Percentiles rank a stretch among this genome's conserved stretches.
These are phyloP conservation scores for Potamarius usumacintae DNA, from an alignment of 2,113 vertebrate genomes.

Conservation along the genomic window DNA sequence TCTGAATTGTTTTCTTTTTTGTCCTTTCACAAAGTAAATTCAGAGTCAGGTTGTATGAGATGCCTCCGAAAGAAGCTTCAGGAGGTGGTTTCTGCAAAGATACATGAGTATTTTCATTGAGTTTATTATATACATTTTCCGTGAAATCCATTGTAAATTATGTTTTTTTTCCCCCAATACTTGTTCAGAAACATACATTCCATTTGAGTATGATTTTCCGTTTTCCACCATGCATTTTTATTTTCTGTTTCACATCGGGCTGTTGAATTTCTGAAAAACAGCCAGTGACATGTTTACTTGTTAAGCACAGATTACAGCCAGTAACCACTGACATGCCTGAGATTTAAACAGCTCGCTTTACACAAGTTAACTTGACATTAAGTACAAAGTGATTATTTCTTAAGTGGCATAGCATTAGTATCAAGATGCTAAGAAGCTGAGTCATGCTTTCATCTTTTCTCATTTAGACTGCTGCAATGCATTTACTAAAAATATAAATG, in stretches of 20 bases:
- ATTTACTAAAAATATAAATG: not conserved
- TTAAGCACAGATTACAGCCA: not conserved
- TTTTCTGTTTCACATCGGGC: not conserved
- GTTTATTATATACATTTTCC: not conserved
- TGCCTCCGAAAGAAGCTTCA: slow-evolving; percentile 44
- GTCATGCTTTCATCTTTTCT: not conserved
- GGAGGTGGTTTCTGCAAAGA: slow-evolving; percentile 26
- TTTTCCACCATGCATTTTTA: not conserved
- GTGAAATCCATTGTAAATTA: not conserved
- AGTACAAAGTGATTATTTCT: not conserved
- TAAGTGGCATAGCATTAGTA: not conserved
- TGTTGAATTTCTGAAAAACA: slow-evolving; percentile 39
- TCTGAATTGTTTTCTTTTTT: not conserved
- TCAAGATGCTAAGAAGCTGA: not conserved
- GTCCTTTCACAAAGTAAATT: slow-evolving; percentile 15
- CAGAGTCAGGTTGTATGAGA: slow-evolving; percentile 28
- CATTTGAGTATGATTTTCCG: slow-evolving; percentile 31
- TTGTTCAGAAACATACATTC: slow-evolving; percentile 42
- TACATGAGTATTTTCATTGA: not conserved
- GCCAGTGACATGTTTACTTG: not conserved
- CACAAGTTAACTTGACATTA: not conserved
- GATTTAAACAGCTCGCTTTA: not conserved
- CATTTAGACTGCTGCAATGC: not conserved
- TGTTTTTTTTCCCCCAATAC: not conserved
- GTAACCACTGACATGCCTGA: not conserved